Percentiles rank a stretch among this genome's conserved stretches.
These are phyloP conservation scores for Halocynthia roretzi DNA, from an alignment of 23 tunicate species.

Conservation along the genomic window DNA sequence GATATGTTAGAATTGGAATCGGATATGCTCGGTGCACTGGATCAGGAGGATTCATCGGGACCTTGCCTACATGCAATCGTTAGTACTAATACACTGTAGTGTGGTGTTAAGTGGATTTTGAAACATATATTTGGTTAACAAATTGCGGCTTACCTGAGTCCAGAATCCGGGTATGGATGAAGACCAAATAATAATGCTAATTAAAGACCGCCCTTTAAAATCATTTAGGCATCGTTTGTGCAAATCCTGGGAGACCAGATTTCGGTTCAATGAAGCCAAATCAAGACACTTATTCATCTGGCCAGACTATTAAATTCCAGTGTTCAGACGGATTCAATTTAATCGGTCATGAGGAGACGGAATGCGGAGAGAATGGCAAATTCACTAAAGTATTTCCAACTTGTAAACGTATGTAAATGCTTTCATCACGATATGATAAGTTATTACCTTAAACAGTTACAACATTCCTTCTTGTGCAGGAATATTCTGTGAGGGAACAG, in stretches of 20 bases:
- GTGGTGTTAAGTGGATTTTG: too few species aligned
- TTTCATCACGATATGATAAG: background rate
- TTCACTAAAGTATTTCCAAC: constrained; percentile 13
- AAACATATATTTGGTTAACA: too few species aligned
- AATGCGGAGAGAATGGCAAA: constrained; percentile 15
- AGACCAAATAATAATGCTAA: too few species aligned
- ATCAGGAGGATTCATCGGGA: constrained; percentile 6
- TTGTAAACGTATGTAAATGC: constrained; percentile 17
- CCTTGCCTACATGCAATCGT: constrained; percentile 16
- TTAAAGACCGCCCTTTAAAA: background rate
- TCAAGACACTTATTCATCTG: background rate
- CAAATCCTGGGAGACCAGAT: constrained; percentile 18
- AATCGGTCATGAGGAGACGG: background rate
- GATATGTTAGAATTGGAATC: constrained; percentile 12
- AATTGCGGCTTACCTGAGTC: too few species aligned
- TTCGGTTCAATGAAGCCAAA: constrained; percentile 12
- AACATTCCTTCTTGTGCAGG: constrained; percentile 2
- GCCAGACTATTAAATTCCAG: constrained; percentile 10
- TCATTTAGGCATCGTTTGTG: constrained; percentile 10
- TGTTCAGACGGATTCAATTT: constrained; percentile 5
- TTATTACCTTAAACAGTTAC: background rate
- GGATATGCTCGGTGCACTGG: constrained; percentile 12
- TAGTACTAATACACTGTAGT: background rate
- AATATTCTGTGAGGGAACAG: background rate
- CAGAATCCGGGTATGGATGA: too few species aligned